Evolutionary conservation across 2,797 vertebrate species (phyloP).

Genomic region (Notolepis coatsorum): DNA sequence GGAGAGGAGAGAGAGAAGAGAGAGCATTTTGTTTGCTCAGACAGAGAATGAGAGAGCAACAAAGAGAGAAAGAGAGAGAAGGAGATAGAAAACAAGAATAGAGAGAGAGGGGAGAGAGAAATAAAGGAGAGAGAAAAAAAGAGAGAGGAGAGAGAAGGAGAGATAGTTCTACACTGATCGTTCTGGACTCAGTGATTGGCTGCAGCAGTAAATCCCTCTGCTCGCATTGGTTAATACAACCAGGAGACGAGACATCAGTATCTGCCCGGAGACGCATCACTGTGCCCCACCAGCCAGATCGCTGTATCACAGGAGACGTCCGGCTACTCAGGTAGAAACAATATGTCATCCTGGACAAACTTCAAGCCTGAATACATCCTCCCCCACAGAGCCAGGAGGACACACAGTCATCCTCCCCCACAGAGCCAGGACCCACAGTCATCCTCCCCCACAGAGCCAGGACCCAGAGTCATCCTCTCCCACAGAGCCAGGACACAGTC

Average conservation of each 20-base stretch:
- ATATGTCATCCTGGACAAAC: background rate
- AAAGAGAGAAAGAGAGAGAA: background rate
- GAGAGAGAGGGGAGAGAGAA: background rate
- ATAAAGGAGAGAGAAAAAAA: background rate
- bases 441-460: no score
- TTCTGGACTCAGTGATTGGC: conserved; percentile 28
- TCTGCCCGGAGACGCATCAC: conserved; percentile 26
- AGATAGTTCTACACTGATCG: conserved; percentile 6
- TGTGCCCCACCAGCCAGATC: background rate
- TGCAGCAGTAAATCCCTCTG: conserved; percentile 16
- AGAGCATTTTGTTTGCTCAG: no score
- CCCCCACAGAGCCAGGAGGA: no score
- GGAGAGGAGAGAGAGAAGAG: background rate
- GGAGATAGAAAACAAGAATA: background rate
- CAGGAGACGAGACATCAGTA: conserved; percentile 23
- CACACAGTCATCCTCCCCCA: no score
- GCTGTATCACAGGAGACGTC: background rate
- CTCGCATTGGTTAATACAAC: conserved; percentile 35
- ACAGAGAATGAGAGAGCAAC: background rate
- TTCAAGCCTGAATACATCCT: no score
- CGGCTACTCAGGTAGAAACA: background rate
- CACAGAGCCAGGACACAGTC: no score
- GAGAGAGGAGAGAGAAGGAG: conserved; percentile 16
- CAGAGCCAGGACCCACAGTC: no score
- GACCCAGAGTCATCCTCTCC: no score